Percentiles rank a stretch among this genome's conserved stretches.
phyloP scores from a whole-genome alignment of 2,888 invertebrate genomes.

The Oligia fasciuncula region DNA sequence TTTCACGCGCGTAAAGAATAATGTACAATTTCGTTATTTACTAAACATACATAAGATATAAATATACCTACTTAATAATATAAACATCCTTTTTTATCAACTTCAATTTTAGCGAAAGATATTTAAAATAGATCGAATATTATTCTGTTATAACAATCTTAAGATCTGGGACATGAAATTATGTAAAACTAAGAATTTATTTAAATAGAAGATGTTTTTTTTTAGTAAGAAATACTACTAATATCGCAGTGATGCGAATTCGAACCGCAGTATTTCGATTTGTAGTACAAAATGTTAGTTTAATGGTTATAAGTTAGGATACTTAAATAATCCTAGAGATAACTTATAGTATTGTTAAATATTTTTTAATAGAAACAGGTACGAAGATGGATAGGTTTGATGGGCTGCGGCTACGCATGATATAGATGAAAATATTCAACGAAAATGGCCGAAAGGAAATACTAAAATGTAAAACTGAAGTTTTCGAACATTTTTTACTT shows the following conservation, averaged over 20 bases:
- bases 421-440: conserved; percentile 6
- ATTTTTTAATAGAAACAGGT: conserved; percentile 66
- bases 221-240: conserved; percentile 31
- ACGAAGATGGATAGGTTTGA: conserved; percentile 58
- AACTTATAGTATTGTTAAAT: conserved; percentile 53
- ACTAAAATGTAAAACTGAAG: not conserved
- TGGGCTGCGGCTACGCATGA: conserved; percentile 15
- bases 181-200: conserved; percentile 8
- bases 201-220: conserved; percentile 7
- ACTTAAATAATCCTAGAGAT: conserved; percentile 40
- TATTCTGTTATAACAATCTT: not conserved
- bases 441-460: not conserved
- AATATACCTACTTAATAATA: conserved; percentile 16
- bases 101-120: conserved; percentile 31
- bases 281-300: conserved; percentile 41
- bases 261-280: conserved; percentile 38
- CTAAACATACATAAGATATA: not conserved
- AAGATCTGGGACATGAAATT: conserved; percentile 18
- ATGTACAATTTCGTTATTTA: conserved; percentile 51
- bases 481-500: conserved; percentile 7
- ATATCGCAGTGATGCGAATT: conserved; percentile 33
- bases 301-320: conserved; percentile 48
- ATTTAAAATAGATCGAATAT: conserved; percentile 8
- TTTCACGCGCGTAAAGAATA: conserved; percentile 44
- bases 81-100: conserved; percentile 65